Conservation (phyloP, 2,797 vertebrate species). For the Acrossocheilus fasciatus region DNA sequence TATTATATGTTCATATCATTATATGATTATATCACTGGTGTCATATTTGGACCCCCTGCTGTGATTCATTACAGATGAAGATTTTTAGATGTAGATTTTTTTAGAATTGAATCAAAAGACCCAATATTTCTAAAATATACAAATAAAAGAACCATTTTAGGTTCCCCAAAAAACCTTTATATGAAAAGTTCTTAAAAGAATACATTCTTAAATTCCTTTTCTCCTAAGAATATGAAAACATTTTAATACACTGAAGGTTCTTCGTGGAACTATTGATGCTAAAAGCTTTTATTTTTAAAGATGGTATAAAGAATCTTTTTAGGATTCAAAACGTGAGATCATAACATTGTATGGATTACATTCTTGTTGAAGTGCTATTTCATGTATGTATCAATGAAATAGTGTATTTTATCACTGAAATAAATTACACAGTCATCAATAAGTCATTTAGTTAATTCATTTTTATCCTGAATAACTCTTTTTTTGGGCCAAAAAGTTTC, state of each 20-base stretch:
- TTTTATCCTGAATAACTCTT: neutral
- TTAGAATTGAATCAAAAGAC: neutral
- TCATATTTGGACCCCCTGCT: neutral
- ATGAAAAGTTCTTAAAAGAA: neutral
- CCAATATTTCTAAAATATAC: neutral
- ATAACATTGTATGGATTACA: neutral
- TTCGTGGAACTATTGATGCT: neutral
- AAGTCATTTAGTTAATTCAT: neutral
- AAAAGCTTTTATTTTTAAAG: neutral
- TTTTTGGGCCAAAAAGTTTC: neutral
- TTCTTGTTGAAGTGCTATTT: neutral
- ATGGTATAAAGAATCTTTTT: neutral
- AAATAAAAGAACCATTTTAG: neutral
- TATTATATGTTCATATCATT: too few relatives aligned
- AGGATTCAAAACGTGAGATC: neutral
- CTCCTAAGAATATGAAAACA: neutral
- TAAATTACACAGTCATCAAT: neutral
- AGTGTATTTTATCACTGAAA: neutral
- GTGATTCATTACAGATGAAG: neutral
- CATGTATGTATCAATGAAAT: neutral
- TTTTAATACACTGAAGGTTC: too few relatives aligned
- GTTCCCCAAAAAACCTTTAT: neutral
- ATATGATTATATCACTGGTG: neutral
- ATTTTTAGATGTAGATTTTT: neutral
- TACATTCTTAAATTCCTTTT: neutral